Base-by-base conservation (phyloP, 1,140 invertebrate species). In the Aradophagus sp. region DNA sequence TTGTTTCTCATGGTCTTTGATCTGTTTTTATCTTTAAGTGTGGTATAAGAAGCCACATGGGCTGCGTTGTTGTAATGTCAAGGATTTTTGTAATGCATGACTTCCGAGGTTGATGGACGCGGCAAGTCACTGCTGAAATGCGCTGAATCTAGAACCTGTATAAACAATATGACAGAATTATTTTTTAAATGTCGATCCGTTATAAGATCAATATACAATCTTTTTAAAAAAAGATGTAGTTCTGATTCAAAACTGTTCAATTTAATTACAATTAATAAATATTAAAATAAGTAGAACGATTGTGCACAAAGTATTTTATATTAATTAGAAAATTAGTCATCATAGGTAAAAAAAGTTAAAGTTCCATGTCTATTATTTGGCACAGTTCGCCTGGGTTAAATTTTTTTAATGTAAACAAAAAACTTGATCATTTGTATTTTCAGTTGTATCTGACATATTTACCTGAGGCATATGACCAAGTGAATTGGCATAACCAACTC, bases 401-500 rank as follows among this genome's bases (percentile, higher is more conserved):
- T 5, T 4, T 8, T 23, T 23, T 23, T 23, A 23, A 8, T 23
- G 4, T 23, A 61, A 42, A 47, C 27, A 14, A 23, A 42, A 42
- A 42, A 4, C 4, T 23, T 16, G 2, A 17, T 12, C 16, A n/a
- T n/a, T n/a, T n/a, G n/a, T n/a, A n/a, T n/a, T n/a, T n/a, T n/a
- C n/a, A n/a, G n/a, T n/a, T n/a, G n/a, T n/a, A n/a, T n/a, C n/a
- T n/a, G n/a, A n/a, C 5, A 19, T 29, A 45, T 62, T 71, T 44
- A 82, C 80, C 76, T 83, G 81, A 14, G 81, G 75, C 56, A 84
- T 75, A 19, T 84, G 84, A 38, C 78, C 77, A 32, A 86, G 56
- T 35, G 81, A 70, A 72, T 85, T 84, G 2, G 77, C 62, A 34
- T 86, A 86, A 70, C 81, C 81, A 15, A 72, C 67, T 65, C 82